These are phyloP conservation scores for Clarias laeviceps DNA, from an alignment of 2,797 vertebrate species.

Conservation along the genomic window DNA sequence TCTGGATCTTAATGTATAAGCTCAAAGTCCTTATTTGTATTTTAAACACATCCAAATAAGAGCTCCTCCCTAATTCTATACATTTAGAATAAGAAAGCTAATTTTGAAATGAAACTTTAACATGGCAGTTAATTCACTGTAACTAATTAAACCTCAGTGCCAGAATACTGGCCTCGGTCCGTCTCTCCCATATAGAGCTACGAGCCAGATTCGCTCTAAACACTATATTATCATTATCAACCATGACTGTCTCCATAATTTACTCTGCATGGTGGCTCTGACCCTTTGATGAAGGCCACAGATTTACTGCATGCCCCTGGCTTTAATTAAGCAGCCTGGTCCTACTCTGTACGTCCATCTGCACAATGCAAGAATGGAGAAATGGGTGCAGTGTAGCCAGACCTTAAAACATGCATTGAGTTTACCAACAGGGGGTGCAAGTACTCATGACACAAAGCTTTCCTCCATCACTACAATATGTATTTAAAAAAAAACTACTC, in stretches of 20 bases:
- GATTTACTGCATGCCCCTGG: constrained; percentile 64
- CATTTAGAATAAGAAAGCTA: neutral
- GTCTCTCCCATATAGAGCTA: constrained; percentile 36
- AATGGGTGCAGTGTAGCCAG: constrained; percentile 5
- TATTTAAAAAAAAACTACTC: neutral
- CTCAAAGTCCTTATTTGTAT: neutral
- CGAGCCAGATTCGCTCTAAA: constrained; percentile 59
- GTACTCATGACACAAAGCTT: neutral
- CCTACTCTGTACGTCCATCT: constrained; percentile 36
- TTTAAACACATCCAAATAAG: neutral
- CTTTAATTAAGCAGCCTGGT: constrained; percentile 62
- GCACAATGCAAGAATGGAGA: constrained; percentile 3
- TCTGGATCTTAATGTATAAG: neutral
- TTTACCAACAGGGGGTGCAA: constrained; percentile 26
- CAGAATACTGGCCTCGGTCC: neutral
- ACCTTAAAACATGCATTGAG: neutral
- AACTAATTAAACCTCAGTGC: neutral
- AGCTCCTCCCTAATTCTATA: neutral
- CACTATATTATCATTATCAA: constrained; percentile 69
- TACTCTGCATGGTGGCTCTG: constrained; percentile 71
- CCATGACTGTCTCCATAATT: constrained; percentile 68
- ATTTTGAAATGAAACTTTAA: neutral
- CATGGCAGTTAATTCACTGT: too few relatives aligned
- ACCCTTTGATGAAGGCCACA: constrained; percentile 64
- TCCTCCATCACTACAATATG: neutral